Base-by-base conservation (phyloP, 1,140 invertebrate species). In the Copidosoma floridanum region DNA sequence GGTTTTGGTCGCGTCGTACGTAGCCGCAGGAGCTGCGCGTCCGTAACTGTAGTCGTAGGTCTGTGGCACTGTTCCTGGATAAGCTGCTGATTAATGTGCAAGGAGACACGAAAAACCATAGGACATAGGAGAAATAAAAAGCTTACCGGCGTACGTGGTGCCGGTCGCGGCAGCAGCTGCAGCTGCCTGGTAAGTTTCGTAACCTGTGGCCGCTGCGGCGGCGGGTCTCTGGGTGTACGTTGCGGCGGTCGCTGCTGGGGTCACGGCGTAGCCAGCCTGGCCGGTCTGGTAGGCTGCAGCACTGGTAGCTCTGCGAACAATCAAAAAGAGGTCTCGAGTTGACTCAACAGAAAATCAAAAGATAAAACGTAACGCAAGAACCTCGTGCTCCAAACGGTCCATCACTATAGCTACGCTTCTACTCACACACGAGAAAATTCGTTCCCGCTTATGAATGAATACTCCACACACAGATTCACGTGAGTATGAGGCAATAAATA, bases 261-360 rank as follows among this genome's bases (percentile, higher is more conserved):
- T 88, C 78, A 92, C 89, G 64, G 90, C 89, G 82, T 93, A 92
- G 58, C 89, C 90, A 46, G 89, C 86, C 75, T 92, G 90, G 11
- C 88, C 88, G 40, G 88, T 86, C 63, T 88, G 88, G 77, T 92
- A 93, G 47, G 89, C 88, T 29, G 87, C 87, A 55, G 86, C 86
- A 63, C 85, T 86, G 44, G 86, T 86, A 43, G 86, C 85, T 53
- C 75, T 78, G 53, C 57, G 47, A 35, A 10, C 3, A 5, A 12
- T 14, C 1, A 26, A 53, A 43, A 10, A 41, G 29, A 32, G 12
- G 29, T 12, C n/a, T n/a, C n/a, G n/a, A n/a, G n/a, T n/a, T n/a
- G n/a, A n/a, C n/a, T n/a, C n/a, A n/a, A n/a, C n/a, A n/a, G n/a
- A n/a, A 5, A 44, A 20, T 23, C 29, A 26, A 57, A 41, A 41